phyloP scores from a whole-genome alignment of 2,888 invertebrate genomes.

The Pemphredon lugubris region DNA sequence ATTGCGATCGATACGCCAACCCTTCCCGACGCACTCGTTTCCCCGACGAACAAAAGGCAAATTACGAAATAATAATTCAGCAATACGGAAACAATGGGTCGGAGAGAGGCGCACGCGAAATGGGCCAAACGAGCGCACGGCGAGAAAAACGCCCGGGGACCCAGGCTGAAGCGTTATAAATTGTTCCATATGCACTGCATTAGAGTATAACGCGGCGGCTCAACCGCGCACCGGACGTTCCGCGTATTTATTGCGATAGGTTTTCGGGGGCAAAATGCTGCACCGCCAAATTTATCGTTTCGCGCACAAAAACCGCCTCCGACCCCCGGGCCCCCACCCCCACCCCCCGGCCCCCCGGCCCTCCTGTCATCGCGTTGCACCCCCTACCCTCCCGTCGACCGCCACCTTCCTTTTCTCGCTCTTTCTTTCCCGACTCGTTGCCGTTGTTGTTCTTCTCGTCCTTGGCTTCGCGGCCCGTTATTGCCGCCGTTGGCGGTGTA shows the following conservation, averaged over 20 bases:
- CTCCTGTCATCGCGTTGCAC: conserved; percentile 32
- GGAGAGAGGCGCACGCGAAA: conserved; percentile 36
- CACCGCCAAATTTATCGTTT: conserved; percentile 75
- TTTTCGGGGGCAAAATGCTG: conserved; percentile 76
- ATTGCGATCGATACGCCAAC: conserved; percentile 8
- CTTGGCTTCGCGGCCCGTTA: neutral
- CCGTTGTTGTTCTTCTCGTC: neutral
- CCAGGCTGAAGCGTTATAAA: conserved; percentile 71
- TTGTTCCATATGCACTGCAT: conserved; percentile 79
- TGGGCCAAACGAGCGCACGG: conserved; percentile 18
- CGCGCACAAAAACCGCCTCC: conserved; percentile 67
- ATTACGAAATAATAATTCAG: conserved; percentile 60
- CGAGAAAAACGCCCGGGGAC: conserved; percentile 41
- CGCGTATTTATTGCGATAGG: conserved; percentile 80
- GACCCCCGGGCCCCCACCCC: conserved; percentile 20
- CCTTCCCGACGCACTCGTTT: conserved; percentile 7
- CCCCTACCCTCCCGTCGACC: neutral
- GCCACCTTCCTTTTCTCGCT: neutral
- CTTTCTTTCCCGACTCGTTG: neutral
- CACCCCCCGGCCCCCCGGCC: conserved; percentile 30
- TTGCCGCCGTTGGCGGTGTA: too few species aligned
- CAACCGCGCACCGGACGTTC: conserved; percentile 68
- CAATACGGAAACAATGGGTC: conserved; percentile 56
- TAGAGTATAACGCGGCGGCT: conserved; percentile 72
- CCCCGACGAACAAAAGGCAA: conserved; percentile 41